A percentile compares a stretch with the other conserved stretches of the same genome.
phyloP scores from a whole-genome alignment of 2,888 invertebrate species.

The Cheilosia impressa region DNA sequence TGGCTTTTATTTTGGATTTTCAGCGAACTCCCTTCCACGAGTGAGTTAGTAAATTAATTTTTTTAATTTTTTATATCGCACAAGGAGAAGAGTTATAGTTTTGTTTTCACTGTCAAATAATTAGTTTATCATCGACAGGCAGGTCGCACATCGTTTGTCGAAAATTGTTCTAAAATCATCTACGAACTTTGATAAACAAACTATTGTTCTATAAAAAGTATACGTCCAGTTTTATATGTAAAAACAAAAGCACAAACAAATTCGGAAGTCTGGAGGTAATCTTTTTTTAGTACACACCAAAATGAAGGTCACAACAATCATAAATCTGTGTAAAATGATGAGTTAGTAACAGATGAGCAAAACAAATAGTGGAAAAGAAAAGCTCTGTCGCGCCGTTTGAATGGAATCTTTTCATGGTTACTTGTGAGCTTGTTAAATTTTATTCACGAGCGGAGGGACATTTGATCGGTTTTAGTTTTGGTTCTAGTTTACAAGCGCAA shows the following conservation, averaged over 20 bases:
- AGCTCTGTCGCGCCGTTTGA: not conserved
- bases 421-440: not conserved
- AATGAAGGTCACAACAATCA: slow-evolving; percentile 39
- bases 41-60: not conserved
- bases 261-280: slow-evolving; percentile 40
- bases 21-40: slow-evolving; percentile 1
- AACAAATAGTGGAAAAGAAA: slow-evolving; percentile 3
- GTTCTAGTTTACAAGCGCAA: too few relatives aligned
- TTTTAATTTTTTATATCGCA: not conserved
- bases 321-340: slow-evolving; percentile 29
- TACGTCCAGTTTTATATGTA: not conserved
- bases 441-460: not conserved
- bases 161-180: not conserved
- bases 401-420: slow-evolving; percentile 22
- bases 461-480: too few relatives aligned
- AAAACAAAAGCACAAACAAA: not conserved
- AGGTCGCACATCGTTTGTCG: not conserved
- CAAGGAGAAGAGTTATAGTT: slow-evolving; percentile 11
- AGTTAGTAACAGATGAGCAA: slow-evolving; percentile 15
- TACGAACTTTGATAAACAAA: slow-evolving; percentile 11
- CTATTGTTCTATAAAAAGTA: not conserved
- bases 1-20: slow-evolving; percentile 52
- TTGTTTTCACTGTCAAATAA: not conserved
- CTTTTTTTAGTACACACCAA: slow-evolving; percentile 15
- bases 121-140: not conserved